Base-by-base conservation (phyloP, 2,888 invertebrate species). In the Clistopyga incitator region DNA sequence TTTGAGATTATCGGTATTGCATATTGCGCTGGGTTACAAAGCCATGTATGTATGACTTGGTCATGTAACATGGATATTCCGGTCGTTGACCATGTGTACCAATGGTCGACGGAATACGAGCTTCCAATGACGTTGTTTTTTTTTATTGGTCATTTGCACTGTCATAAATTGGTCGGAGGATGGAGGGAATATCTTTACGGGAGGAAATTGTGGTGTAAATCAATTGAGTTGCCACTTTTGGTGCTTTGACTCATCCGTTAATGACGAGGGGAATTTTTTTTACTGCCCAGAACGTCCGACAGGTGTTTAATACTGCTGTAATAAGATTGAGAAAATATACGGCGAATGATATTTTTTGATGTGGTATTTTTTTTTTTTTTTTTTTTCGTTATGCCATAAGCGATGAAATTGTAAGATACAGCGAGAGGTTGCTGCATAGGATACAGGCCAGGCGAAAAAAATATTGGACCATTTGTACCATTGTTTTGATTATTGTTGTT, bases 1-100 rank as follows among this genome's bases (percentile, higher is more conserved):
- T 80, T 80, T 77, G 72, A 52, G 15, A 77, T 83, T 64, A 77
- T 77, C 76, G 38, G 15, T 59, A 29, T 68, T 25, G 56, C 54
- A 15, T 47, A 68, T 50, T 52, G 54, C 42, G 42, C 42, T 59
- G 10, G 25, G 25, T 11, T 59, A 18, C 45, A 42, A 29, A 8
- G 45, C 45, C 25, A 8, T 72, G 25, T 11, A 56, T 42, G 42
- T 25, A 45, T 59, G 59, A 72, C 56, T 52, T 42, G 56, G 29
- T 72, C 72, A 47, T 59, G 25, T 45, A 42, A 10, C 10, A 18
- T 29, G 38, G 23, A 54, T 71, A 56, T 54, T 59, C 25, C 29
- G 29, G 45, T 59, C 59, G 18, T 72, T 59, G 72, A 29, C 42
- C 42, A 59, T 29, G 29, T 59, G 23, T 59, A 29, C n/a, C 0